Conservation (phyloP, 2,888 invertebrate species). For the Crocallis elinguaria region DNA sequence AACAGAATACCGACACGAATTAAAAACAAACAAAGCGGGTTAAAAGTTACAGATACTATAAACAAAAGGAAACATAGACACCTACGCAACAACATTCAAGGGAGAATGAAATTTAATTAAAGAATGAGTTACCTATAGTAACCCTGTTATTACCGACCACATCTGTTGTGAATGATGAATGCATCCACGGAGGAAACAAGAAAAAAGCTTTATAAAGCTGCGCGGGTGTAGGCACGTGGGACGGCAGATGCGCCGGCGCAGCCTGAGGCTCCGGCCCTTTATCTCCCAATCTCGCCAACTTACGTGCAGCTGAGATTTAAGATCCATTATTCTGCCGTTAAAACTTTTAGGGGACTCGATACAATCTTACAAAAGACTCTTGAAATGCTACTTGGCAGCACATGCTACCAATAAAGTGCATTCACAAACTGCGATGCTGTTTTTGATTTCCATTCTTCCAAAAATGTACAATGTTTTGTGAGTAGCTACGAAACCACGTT, state of each 20-base stretch:
- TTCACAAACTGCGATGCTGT: neutral
- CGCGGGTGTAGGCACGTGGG: conserved; percentile 80
- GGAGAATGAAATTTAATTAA: conserved; percentile 72
- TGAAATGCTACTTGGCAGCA: conserved; percentile 9
- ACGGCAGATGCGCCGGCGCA: conserved; percentile 78
- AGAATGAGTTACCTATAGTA: conserved; percentile 66
- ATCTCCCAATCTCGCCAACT: conserved; percentile 67
- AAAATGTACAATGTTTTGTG: too few relatives aligned
- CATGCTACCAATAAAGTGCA: neutral
- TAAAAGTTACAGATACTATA: conserved; percentile 30
- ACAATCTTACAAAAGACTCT: conserved; percentile 46
- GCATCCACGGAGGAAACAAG: conserved; percentile 63
- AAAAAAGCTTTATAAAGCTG: conserved; percentile 66
- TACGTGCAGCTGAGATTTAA: conserved; percentile 69
- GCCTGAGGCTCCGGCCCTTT: conserved; percentile 57
- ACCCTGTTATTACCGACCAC: conserved; percentile 72
- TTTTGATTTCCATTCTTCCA: neutral
- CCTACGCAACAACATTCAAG: conserved; percentile 56
- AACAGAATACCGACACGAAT: conserved; percentile 41
- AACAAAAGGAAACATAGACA: conserved; percentile 54
- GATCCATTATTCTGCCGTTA: conserved; percentile 66
- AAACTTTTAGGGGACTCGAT: conserved; percentile 53
- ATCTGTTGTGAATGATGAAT: conserved; percentile 80
- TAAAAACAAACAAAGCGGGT: conserved; percentile 38
- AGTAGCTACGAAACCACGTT: too few relatives aligned